A percentile compares a stretch with the other conserved stretches of the same genome.
Evolutionary conservation across 2,797 vertebrate genomes (phyloP).

Genomic region (Nyctibius grandis): DNA sequence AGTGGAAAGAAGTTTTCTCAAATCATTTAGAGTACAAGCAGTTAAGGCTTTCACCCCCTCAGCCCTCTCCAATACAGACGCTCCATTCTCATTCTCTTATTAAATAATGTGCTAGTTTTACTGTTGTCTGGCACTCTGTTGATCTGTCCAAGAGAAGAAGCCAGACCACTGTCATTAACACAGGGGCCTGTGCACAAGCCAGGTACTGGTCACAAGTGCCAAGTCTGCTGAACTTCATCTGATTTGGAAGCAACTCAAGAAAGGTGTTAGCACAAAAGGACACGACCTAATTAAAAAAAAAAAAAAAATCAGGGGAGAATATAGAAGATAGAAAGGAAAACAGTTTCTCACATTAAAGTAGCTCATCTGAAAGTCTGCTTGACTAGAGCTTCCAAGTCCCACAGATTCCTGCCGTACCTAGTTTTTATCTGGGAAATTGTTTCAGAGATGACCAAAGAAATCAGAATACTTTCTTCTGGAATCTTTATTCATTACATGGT

Average conservation of each 20-base stretch:
- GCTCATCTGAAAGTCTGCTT: not conserved
- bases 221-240: not conserved
- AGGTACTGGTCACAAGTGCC: not conserved
- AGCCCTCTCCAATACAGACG: rapidly evolving
- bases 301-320: not conserved
- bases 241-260: not conserved
- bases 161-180: not conserved
- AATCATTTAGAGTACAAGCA: not conserved
- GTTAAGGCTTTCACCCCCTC: not conserved
- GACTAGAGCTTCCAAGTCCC: not conserved
- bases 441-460: not conserved
- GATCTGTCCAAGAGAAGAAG: not conserved
- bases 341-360: not conserved
- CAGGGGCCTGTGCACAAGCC: not conserved
- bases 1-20: not conserved
- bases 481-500: not conserved
- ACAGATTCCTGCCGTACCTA: not conserved
- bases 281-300: not conserved
- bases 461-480: not conserved
- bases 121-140: not conserved
- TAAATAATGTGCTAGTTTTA: not conserved
- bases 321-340: not conserved
- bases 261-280: not conserved
- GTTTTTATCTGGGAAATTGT: not conserved
- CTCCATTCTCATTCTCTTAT: not conserved